These are phyloP conservation scores for Sphecodes monilicornis DNA, from an alignment of 2,888 invertebrate species.

Conservation along the genomic window DNA sequence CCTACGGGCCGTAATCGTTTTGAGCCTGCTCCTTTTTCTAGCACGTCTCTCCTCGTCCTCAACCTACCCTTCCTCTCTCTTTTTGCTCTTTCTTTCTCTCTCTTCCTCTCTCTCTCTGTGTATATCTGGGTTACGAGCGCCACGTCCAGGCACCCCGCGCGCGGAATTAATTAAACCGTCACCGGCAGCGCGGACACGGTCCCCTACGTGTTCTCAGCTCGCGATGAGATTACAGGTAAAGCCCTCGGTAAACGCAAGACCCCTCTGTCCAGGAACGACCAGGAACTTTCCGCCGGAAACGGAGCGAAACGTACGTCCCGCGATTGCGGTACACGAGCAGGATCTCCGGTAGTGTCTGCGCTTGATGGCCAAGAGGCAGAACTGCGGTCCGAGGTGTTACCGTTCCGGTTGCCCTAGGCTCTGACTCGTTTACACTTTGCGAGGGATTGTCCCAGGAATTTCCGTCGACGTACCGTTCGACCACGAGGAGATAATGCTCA, in stretches of 20 bases:
- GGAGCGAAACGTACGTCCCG: not conserved
- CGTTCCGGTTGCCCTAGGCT: not conserved
- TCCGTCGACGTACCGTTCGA: not conserved
- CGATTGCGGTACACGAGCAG: not conserved
- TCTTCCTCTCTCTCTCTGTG: not conserved
- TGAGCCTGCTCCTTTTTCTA: conserved; percentile 47
- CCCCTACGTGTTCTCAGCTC: conserved; percentile 28
- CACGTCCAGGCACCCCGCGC: conserved; percentile 55
- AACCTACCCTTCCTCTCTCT: not conserved
- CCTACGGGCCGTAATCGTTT: conserved; percentile 40
- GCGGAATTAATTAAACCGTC: conserved; percentile 78
- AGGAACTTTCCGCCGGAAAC: not conserved
- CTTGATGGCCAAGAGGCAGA: not conserved
- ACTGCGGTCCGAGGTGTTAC: conserved; percentile 5
- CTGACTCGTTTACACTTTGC: not conserved
- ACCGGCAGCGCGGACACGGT: conserved; percentile 65
- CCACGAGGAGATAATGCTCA: not conserved
- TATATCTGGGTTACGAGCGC: conserved; percentile 51
- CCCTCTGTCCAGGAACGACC: not conserved
- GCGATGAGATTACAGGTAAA: conserved; percentile 54
- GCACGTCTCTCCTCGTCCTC: not conserved
- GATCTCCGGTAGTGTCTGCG: not conserved
- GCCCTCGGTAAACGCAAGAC: conserved; percentile 17
- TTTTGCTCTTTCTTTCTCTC: not conserved
- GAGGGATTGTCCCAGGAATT: not conserved